Evolutionary conservation across 1,140 invertebrate species (phyloP).

Genomic region (Lordiphosa clarofinis): DNA sequence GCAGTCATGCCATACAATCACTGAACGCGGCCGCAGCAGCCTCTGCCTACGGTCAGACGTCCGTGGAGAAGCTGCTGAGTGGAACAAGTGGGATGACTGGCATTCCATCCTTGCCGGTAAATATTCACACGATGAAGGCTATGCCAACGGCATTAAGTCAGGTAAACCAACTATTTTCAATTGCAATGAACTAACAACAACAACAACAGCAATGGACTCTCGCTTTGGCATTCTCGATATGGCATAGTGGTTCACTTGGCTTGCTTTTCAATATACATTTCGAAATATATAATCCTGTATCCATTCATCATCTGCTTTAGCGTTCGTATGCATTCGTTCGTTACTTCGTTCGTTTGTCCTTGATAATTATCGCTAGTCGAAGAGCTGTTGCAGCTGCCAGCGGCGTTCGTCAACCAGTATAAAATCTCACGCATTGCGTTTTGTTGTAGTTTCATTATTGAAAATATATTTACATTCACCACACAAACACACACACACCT

Average conservation of each 20-base stretch:
- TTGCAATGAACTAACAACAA: conserved; percentile 70
- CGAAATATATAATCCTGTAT: conserved; percentile 18
- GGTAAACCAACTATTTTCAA: conserved; percentile 79
- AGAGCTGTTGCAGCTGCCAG: conserved; percentile 17
- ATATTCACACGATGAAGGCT: conserved; percentile 80
- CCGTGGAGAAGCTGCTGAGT: conserved; percentile 74
- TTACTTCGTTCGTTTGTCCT: conserved; percentile 33
- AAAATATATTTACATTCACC: conserved; percentile 49
- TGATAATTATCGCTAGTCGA: conserved; percentile 30
- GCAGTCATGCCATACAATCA: conserved; percentile 75
- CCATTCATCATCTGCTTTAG: conserved; percentile 37
- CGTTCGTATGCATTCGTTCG: conserved; percentile 9
- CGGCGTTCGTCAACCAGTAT: conserved; percentile 17
- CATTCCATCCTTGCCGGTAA: conserved; percentile 79
- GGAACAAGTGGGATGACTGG: conserved; percentile 78
- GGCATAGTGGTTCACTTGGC: conserved; percentile 12
- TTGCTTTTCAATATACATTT: conserved; percentile 19
- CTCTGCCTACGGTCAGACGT: conserved; percentile 45
- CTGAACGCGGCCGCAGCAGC: conserved; percentile 51
- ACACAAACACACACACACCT: neutral
- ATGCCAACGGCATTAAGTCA: conserved; percentile 79
- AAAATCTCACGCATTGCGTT: conserved; percentile 49
- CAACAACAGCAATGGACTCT: conserved; percentile 34
- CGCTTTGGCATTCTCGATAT: conserved; percentile 12
- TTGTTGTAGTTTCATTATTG: conserved; percentile 75